These are phyloP conservation scores for Habropoda laboriosa DNA, from an alignment of 1,140 invertebrate genomes.

Conservation along the genomic window DNA sequence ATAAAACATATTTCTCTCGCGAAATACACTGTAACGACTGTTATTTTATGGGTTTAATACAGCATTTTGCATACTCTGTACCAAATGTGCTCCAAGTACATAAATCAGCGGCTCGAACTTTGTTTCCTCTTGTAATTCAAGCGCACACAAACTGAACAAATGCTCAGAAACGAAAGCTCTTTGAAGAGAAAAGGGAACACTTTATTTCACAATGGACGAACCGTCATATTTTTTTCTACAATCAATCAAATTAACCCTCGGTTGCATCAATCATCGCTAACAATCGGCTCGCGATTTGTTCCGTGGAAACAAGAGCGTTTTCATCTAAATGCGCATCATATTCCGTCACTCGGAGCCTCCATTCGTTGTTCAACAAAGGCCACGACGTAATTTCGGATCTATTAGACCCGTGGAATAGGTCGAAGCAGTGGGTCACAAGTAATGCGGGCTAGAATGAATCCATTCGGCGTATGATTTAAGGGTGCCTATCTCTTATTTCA, in stretches of 20 bases:
- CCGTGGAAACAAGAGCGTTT: not conserved
- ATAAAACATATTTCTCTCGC: not conserved
- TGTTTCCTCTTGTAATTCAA: not conserved
- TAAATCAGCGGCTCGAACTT: not conserved
- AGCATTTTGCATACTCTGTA: not conserved
- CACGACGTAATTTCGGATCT: constrained; percentile 17
- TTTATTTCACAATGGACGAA: too few species aligned
- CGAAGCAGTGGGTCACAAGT: not conserved
- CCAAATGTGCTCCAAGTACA: not conserved
- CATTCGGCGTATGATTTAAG: not conserved
- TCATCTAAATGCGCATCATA: not conserved
- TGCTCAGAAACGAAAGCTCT: too few species aligned
- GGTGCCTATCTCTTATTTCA: too few species aligned
- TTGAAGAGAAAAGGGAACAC: too few species aligned
- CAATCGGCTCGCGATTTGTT: not conserved
- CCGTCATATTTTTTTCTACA: not conserved
- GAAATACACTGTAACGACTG: not conserved
- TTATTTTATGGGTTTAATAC: not conserved
- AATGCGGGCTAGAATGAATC: constrained; percentile 31
- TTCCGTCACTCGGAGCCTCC: not conserved
- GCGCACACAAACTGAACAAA: too few species aligned
- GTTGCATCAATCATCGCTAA: not conserved
- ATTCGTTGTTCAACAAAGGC: not conserved
- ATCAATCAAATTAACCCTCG: too few species aligned
- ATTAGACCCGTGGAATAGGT: constrained; percentile 28